Evolutionary conservation across 2,888 invertebrate species (phyloP), one percentile per base, ranked within the genome.

Genomic region (Anthophora plumipes): DNA sequence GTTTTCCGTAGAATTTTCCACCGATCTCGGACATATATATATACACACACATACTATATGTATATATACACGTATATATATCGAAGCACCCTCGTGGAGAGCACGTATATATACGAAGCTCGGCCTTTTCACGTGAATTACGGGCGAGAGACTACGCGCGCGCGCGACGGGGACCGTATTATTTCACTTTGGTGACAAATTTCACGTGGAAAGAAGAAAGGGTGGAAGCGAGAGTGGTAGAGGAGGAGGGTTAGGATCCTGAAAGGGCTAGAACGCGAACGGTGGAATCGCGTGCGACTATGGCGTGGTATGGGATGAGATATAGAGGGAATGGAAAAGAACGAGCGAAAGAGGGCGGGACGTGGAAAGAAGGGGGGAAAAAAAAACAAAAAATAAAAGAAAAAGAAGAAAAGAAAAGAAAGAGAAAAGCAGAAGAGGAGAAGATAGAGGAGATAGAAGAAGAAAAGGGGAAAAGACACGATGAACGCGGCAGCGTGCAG

Each of bases 131-230:
- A 39, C 83, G 64, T 87, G 81, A 89, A 85, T 88, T 86, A 88
- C 80, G 82, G 8, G n/a, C n/a, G n/a, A 77, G 70, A 77, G 83
- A 81, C 70, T 52, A 4, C 69, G 46, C 66, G 72, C 41, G 57
- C 22, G 17, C 25, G 39, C 80, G 41, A 50, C 41, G 72, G 54
- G 57, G 46, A 76, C 75, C 85, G 82, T 86, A 87, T 91, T 89
- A 90, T 89, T 89, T 87, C 86, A 86, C 86, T 87, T 88, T 80
- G 87, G 84, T 83, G 89, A 89, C 89, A 89, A 91, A 90, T 91
- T 90, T 89, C 82, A 79, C 85, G 80, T 79, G 84, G 59, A 72
- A 81, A 57, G 46, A 81, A 75, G 72, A 77, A 66, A 78, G 67
- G 60, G 39, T 70, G 46, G 70, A 39, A 48, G 8, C 37, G 43